A percentile compares a stretch with the other conserved stretches of the same genome.
phyloP scores from a whole-genome alignment of 1,140 invertebrate species.

The Lamellibrachia luymesi region DNA sequence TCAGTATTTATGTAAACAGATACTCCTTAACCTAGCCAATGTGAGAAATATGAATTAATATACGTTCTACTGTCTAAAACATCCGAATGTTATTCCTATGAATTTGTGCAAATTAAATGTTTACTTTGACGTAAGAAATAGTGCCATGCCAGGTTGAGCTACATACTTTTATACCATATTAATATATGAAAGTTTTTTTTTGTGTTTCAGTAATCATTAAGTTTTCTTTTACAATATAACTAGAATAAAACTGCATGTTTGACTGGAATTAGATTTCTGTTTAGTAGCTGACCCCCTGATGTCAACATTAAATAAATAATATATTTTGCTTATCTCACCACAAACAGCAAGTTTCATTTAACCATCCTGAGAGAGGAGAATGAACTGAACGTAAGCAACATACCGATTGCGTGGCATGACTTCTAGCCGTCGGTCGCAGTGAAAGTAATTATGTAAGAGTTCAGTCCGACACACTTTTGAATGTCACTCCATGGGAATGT shows the following conservation, averaged over 20 bases:
- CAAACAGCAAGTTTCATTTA: neutral
- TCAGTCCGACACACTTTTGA: neutral
- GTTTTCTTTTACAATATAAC: neutral
- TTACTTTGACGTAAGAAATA: neutral
- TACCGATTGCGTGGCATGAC: neutral
- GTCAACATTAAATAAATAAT: neutral
- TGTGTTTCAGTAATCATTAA: neutral
- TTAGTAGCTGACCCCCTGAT: neutral
- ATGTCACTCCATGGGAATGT: neutral
- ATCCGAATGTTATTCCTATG: neutral
- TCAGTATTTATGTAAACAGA: neutral
- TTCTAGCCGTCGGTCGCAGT: conserved; percentile 2
- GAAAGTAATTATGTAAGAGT: neutral
- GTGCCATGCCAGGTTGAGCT: neutral
- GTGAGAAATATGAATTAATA: neutral
- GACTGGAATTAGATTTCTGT: neutral
- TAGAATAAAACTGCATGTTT: neutral
- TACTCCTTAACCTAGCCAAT: neutral
- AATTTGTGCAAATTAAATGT: neutral
- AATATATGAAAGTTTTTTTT: neutral
- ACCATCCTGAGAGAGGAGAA: neutral
- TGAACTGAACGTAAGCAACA: neutral
- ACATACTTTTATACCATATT: neutral
- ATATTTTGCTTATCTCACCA: neutral
- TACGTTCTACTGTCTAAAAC: neutral